Evolutionary conservation across 2,797 vertebrate genomes (phyloP).

Genomic region (Molossus alvarezi): DNA sequence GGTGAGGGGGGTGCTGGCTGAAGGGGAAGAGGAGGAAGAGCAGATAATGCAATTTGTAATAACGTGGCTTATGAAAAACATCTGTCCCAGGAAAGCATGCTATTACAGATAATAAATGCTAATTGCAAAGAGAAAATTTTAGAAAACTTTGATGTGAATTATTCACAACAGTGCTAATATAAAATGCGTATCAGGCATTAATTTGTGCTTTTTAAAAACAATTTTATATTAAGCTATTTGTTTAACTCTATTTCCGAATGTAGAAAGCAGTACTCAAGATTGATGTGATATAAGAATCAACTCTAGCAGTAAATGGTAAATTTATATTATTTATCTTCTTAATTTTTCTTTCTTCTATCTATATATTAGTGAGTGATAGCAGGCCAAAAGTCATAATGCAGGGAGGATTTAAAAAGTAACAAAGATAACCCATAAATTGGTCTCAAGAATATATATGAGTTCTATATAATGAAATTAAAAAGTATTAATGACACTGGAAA

Average conservation of each 20-base stretch:
- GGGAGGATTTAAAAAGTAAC: neutral
- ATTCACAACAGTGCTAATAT: conserved; percentile 63
- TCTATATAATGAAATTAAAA: conserved; percentile 39
- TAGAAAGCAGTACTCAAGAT: neutral
- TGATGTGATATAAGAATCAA: conserved; percentile 5
- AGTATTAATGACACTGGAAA: neutral
- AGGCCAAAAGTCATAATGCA: neutral
- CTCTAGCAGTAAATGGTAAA: neutral
- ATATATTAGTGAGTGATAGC: neutral
- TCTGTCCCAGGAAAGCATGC: neutral
- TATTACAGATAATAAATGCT: conserved; percentile 53
- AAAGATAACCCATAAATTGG: conserved; percentile 8
- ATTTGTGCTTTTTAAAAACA: neutral
- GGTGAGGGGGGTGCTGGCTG: too few relatives aligned
- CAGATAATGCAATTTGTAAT: neutral
- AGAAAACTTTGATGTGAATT: conserved; percentile 52
- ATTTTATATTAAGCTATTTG: conserved; percentile 57
- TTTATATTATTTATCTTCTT: conserved; percentile 37
- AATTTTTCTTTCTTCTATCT: conserved; percentile 31
- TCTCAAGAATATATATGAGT: conserved; percentile 51
- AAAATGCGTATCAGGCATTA: conserved; percentile 26
- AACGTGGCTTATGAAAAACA: neutral
- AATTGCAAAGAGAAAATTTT: conserved; percentile 37
- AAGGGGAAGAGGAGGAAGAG: neutral
- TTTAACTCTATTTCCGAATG: conserved; percentile 51